A percentile compares a stretch with the other conserved stretches of the same genome.
Evolutionary conservation across 2,888 invertebrate genomes (phyloP).

Genomic region (Rhamphomyia laevipes): DNA sequence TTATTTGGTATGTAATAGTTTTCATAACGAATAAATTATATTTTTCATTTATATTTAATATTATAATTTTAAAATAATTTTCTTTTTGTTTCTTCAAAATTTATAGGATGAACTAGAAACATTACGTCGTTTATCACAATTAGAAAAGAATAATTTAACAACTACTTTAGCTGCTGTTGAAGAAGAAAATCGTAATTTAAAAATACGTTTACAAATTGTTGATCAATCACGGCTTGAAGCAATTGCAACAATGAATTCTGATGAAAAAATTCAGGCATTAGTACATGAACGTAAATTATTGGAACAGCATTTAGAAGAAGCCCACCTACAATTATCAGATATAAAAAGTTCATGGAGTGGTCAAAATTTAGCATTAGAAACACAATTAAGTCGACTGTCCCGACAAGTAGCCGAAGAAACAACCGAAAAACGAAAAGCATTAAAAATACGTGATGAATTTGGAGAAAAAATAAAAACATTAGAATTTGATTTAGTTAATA

Average conservation of each 20-base stretch:
- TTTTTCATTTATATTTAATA: constrained; percentile 9
- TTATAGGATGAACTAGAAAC: constrained; percentile 69
- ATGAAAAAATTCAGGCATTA: constrained; percentile 45
- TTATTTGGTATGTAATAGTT: too few relatives aligned
- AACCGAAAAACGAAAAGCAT: constrained; percentile 62
- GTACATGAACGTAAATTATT: constrained; percentile 53
- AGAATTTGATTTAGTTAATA: constrained; percentile 31
- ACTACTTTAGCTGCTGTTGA: constrained; percentile 60
- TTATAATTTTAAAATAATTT: neutral
- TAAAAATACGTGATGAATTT: constrained; percentile 54
- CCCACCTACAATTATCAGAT: constrained; percentile 74
- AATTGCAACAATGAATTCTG: constrained; percentile 25
- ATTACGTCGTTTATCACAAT: constrained; percentile 58
- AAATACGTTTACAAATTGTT: constrained; percentile 36
- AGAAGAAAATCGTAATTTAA: constrained; percentile 60
- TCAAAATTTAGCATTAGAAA: constrained; percentile 76
- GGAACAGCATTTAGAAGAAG: constrained; percentile 69
- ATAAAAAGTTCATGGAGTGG: constrained; percentile 89
- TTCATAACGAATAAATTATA: neutral
- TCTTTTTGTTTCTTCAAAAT: neutral
- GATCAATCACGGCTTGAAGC: constrained; percentile 32
- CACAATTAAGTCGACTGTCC: constrained; percentile 76
- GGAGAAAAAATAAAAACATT: constrained; percentile 46
- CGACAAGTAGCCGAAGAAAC: constrained; percentile 77
- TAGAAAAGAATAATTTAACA: constrained; percentile 55